Evolutionary conservation across 2,797 vertebrate species (phyloP).

Genomic region (Notoglanidium macrostoma): DNA sequence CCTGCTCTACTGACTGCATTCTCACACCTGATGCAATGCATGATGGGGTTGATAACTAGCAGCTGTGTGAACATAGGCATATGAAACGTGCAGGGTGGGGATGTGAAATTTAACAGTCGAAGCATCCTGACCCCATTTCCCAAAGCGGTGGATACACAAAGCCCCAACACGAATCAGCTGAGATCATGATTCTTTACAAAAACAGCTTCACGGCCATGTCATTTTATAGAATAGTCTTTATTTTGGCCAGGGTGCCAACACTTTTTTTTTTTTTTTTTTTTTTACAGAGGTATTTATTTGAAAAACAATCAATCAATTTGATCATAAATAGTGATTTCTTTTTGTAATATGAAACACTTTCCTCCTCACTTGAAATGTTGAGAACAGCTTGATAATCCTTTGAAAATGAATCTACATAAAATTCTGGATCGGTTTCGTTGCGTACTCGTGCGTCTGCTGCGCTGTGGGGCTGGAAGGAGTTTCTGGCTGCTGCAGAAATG

Average conservation of each 20-base stretch:
- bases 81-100: not conserved
- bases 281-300: not conserved
- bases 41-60: not conserved
- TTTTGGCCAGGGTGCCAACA: not conserved
- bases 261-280: not conserved
- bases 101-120: too few species aligned
- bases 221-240: not conserved
- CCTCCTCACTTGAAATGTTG: not conserved
- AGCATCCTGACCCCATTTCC: not conserved
- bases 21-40: not conserved
- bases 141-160: not conserved
- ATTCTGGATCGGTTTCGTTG: not conserved
- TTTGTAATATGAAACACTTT: not conserved
- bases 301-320: not conserved
- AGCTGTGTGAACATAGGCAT: not conserved
- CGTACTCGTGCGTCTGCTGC: not conserved
- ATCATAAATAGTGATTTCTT: not conserved
- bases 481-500: not conserved
- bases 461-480: not conserved
- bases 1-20: not conserved
- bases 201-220: not conserved
- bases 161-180: not conserved
- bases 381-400: not conserved
- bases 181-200: not conserved
- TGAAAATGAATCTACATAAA: not conserved